Evolutionary conservation across 2,888 invertebrate genomes (phyloP).

Genomic region (Bursaphelenchus okinawaensis): DNA sequence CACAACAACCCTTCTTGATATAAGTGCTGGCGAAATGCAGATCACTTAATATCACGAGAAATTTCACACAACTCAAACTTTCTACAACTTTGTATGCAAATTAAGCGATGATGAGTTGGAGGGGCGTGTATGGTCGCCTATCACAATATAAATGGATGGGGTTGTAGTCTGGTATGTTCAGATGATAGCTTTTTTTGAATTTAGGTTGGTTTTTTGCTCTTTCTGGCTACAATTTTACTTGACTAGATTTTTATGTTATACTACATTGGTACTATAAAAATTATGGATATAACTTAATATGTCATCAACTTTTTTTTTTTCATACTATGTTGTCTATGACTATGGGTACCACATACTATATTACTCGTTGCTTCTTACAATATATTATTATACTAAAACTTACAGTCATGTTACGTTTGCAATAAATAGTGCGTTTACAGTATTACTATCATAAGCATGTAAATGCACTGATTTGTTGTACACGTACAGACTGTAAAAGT

Average conservation of each 20-base stretch:
- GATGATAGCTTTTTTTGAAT: too few species aligned
- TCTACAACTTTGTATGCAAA: neutral
- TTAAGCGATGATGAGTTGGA: too few species aligned
- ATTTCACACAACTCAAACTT: neutral
- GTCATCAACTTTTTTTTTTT: too few species aligned
- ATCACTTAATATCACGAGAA: neutral
- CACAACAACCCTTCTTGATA: neutral
- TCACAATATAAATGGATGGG: too few species aligned
- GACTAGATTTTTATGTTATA: neutral
- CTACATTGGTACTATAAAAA: neutral
- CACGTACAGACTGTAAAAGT: neutral
- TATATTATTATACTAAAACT: too few species aligned
- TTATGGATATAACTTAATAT: too few species aligned
- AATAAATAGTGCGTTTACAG: neutral
- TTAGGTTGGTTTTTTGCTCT: neutral
- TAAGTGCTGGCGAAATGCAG: neutral
- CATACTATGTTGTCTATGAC: too few species aligned
- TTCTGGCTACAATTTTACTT: neutral
- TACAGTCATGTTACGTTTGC: too few species aligned
- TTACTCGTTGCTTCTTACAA: too few species aligned
- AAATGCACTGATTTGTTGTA: neutral
- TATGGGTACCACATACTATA: too few species aligned
- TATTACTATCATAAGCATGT: neutral
- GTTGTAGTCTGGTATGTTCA: too few species aligned
- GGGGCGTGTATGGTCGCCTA: too few species aligned